phyloP scores from a whole-genome alignment of 2,888 invertebrate species.

The Agrochola macilenta region DNA sequence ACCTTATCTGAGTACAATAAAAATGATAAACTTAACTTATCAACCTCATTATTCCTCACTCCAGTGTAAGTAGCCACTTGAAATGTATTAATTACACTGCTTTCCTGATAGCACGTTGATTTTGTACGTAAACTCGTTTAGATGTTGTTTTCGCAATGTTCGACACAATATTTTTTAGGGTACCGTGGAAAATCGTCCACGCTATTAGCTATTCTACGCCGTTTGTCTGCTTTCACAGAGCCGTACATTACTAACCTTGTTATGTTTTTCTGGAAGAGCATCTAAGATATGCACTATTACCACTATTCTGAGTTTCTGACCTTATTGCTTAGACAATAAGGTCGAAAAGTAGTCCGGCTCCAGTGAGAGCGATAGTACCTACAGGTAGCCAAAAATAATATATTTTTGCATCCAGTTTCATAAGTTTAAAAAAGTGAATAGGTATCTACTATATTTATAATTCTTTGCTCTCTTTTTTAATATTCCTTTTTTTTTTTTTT shows the following conservation, averaged over 20 bases:
- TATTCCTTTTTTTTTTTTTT: too few species aligned
- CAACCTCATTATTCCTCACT: constrained; percentile 58
- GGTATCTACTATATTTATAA: not conserved
- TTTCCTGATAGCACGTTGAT: constrained; percentile 52
- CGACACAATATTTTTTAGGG: not conserved
- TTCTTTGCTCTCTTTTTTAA: too few species aligned
- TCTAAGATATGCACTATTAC: too few species aligned
- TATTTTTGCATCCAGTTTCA: not conserved
- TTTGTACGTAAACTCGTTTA: constrained; percentile 30
- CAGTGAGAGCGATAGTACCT: too few species aligned
- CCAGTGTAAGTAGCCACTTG: constrained; percentile 56
- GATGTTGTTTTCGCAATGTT: constrained; percentile 26
- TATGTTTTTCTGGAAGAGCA: not conserved
- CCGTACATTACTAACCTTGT: not conserved
- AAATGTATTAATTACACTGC: constrained; percentile 57
- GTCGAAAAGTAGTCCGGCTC: too few species aligned
- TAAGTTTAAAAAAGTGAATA: not conserved
- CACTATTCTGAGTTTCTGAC: too few species aligned
- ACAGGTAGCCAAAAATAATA: not conserved
- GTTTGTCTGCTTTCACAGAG: not conserved
- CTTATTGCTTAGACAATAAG: too few species aligned
- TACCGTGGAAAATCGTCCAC: not conserved
- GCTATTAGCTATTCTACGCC: not conserved
- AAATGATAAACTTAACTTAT: constrained; percentile 62
- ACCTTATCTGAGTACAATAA: constrained; percentile 54